A percentile compares a stretch with the other conserved stretches of the same genome.
phyloP scores from a whole-genome alignment of 23 tunicate genomes.

The Styela plicata region DNA sequence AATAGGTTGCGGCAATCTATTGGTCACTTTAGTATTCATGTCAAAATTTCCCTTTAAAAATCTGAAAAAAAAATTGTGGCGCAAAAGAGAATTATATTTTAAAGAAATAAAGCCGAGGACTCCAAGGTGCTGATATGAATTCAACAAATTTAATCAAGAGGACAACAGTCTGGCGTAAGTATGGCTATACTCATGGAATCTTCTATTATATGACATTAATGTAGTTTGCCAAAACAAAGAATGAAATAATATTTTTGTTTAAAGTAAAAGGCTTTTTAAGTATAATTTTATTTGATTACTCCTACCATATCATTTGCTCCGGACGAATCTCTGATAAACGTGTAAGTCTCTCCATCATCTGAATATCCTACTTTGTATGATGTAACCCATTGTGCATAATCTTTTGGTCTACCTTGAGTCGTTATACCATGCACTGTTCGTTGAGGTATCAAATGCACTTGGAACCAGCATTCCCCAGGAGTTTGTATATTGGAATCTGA shows the following conservation, averaged over 20 bases:
- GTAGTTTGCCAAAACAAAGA: too few relatives aligned
- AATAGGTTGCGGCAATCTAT: slow-evolving; percentile 43
- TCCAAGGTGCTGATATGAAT: too few relatives aligned
- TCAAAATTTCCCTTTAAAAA: slow-evolving; percentile 44
- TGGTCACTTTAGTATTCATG: slow-evolving; percentile 61
- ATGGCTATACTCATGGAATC: too few relatives aligned
- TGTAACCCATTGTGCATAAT: slow-evolving; percentile 48
- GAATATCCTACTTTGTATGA: slow-evolving; percentile 59
- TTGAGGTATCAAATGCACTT: slow-evolving; percentile 43
- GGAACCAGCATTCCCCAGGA: slow-evolving; percentile 55
- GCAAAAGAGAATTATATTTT: too few relatives aligned
- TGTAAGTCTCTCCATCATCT: slow-evolving; percentile 42
- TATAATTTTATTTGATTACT: too few relatives aligned
- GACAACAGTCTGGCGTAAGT: too few relatives aligned
- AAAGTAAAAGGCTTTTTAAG: too few relatives aligned
- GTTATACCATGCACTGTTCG: slow-evolving; percentile 70
- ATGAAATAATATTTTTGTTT: too few relatives aligned
- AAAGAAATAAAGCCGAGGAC: too few relatives aligned
- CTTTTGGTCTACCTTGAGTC: slow-evolving; percentile 84
- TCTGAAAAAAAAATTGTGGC: slow-evolving; percentile 8
- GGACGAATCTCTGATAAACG: neutral
- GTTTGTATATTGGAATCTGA: slow-evolving; percentile 9
- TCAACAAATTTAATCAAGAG: too few relatives aligned
- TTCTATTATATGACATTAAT: too few relatives aligned
- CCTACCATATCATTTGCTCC: neutral